Conservation (phyloP, 2,113 vertebrate genomes). For the Ptychochromis oligacanthus region DNA sequence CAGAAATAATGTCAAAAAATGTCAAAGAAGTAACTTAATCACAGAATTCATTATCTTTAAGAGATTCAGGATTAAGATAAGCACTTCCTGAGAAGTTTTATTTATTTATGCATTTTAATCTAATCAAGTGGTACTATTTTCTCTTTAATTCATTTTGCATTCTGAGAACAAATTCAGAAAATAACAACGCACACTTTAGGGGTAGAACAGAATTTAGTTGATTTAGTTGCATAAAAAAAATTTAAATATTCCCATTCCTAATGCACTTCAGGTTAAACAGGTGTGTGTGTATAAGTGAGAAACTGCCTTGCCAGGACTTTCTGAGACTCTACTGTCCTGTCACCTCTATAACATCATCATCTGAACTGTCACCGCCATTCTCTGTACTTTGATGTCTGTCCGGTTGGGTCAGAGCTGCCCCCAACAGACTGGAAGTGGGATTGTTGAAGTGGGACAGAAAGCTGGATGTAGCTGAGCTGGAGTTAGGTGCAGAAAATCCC, state of each 20-base stretch:
- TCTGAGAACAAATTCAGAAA: constrained; percentile 16
- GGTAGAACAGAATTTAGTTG: neutral
- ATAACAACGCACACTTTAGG: neutral
- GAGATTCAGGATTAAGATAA: neutral
- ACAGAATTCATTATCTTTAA: neutral
- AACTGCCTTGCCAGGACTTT: neutral
- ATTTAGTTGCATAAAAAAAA: constrained; percentile 20
- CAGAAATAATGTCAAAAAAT: neutral
- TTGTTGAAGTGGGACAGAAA: constrained; percentile 87
- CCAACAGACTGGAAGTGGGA: constrained; percentile 87
- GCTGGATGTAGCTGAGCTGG: constrained; percentile 84
- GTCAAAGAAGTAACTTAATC: neutral
- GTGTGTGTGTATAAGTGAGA: neutral
- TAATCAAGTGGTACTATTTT: neutral
- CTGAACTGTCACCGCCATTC: constrained; percentile 93
- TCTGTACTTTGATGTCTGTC: constrained; percentile 84
- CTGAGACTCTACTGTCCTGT: constrained; percentile 86
- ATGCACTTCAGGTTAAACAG: neutral
- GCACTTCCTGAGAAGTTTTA: neutral
- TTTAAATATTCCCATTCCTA: constrained; percentile 41
- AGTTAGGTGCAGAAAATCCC: constrained; percentile 82
- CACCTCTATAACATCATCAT: constrained; percentile 97
- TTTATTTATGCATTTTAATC: neutral
- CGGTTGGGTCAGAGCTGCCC: constrained; percentile 86
- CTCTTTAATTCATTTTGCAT: neutral